Conservation (phyloP, 2,797 vertebrate species). For the Eutrigla gurnardus region DNA sequence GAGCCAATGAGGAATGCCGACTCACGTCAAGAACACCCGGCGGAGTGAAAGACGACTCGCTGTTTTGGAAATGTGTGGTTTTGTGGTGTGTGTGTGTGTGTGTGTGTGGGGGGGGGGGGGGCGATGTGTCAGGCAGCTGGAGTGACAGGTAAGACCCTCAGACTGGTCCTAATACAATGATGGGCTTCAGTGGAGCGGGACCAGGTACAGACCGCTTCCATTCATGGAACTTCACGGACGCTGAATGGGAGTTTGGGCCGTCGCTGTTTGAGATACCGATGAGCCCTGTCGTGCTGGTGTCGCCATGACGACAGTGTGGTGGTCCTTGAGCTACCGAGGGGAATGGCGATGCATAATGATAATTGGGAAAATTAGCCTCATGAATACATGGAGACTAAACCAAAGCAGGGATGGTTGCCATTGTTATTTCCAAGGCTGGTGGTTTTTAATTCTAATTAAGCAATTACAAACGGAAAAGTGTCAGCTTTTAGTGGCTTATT, state of each 20-base stretch:
- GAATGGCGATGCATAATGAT: constrained; percentile 71
- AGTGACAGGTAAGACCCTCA: constrained; percentile 72
- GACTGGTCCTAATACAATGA: constrained; percentile 74
- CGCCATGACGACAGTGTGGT: constrained; percentile 78
- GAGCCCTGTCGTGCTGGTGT: constrained; percentile 62
- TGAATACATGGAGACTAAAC: constrained; percentile 68
- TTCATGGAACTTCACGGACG: constrained; percentile 69
- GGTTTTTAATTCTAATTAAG: background rate
- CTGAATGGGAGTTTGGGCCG: constrained; percentile 72
- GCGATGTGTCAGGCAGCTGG: constrained; percentile 60
- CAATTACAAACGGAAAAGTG: constrained; percentile 12
- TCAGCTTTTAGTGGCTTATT: background rate
- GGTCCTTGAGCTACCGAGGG: constrained; percentile 66
- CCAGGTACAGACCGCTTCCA: constrained; percentile 77
- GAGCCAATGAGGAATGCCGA: constrained; percentile 65
- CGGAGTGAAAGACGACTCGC: constrained; percentile 63
- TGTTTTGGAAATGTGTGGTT: constrained; percentile 45
- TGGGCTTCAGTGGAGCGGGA: constrained; percentile 77
- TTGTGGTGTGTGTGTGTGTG: background rate
- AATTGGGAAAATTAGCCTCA: constrained; percentile 76
- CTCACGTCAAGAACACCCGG: constrained; percentile 60
- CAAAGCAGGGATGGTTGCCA: constrained; percentile 22
- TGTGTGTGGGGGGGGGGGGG: constrained; percentile 27
- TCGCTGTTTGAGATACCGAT: constrained; percentile 67
- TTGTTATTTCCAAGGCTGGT: constrained; percentile 23